phyloP scores from a whole-genome alignment of 2,113 vertebrate genomes.

The Tachysurus vachellii region DNA sequence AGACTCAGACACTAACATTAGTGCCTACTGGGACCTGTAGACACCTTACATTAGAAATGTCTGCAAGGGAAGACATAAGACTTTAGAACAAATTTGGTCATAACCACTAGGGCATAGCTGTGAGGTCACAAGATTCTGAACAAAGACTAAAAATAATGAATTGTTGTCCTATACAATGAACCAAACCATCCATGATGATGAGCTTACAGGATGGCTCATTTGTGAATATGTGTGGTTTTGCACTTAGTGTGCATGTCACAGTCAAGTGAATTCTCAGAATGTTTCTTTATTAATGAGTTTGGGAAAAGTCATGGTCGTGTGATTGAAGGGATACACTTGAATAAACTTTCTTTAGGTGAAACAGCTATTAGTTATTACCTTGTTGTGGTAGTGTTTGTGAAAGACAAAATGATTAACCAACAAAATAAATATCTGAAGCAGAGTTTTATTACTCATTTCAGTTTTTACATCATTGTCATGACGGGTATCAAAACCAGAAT shows the following conservation, averaged over 20 bases:
- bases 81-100: neutral
- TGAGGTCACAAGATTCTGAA: conserved; percentile 7
- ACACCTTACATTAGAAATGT: conserved; percentile 26
- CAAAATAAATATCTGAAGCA: conserved; percentile 36
- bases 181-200: conserved; percentile 34
- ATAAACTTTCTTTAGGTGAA: conserved; percentile 17
- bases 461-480: conserved; percentile 51
- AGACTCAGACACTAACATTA: conserved; percentile 17
- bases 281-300: neutral
- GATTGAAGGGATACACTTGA: conserved; percentile 13
- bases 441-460: conserved; percentile 55
- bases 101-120: neutral
- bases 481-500: conserved; percentile 49
- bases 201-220: conserved; percentile 13
- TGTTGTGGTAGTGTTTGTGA: conserved; percentile 8
- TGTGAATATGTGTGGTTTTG: conserved; percentile 18
- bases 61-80: neutral
- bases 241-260: conserved; percentile 15
- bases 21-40: conserved; percentile 11
- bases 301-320: neutral
- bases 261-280: conserved; percentile 33
- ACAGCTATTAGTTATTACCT: neutral
- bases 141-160: conserved; percentile 21
- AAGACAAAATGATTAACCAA: neutral
- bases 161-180: conserved; percentile 23